phyloP scores from a whole-genome alignment of 2,888 invertebrate genomes.

The Drosophila buzzatii region DNA sequence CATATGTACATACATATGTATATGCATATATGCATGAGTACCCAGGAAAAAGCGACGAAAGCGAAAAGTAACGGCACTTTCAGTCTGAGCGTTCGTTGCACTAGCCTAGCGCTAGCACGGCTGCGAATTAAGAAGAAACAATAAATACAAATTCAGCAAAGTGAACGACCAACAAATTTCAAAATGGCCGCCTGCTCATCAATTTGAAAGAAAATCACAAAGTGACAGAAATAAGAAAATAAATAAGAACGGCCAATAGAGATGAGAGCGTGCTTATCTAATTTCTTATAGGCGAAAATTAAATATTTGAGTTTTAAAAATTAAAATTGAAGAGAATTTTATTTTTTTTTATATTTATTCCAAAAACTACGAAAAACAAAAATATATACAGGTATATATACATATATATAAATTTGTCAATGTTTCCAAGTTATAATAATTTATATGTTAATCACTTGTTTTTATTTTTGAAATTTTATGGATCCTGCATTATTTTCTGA shows the following conservation, averaged over 20 bases:
- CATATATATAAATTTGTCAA: no score
- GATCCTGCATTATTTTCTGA: background rate
- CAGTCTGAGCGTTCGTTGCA: slow-evolving; percentile 52
- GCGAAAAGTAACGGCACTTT: slow-evolving; percentile 48
- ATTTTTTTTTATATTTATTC: no score
- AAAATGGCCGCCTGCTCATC: slow-evolving; percentile 42
- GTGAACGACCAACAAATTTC: slow-evolving; percentile 54
- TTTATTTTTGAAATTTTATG: background rate
- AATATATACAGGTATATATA: no score
- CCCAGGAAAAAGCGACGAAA: background rate
- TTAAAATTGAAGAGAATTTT: no score
- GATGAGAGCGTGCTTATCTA: slow-evolving; percentile 26
- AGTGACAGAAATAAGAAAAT: slow-evolving; percentile 7
- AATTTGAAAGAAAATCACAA: slow-evolving; percentile 13
- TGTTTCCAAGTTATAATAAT: background rate
- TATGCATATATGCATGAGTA: background rate
- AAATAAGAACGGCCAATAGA: slow-evolving; percentile 22
- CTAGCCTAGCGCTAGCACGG: slow-evolving; percentile 15
- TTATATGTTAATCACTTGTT: no score
- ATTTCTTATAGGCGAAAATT: background rate
- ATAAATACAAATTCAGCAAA: slow-evolving; percentile 32
- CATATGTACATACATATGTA: background rate
- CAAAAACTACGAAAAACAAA: no score
- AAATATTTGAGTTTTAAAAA: background rate
- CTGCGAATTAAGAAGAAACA: slow-evolving; percentile 14